Evolutionary conservation across 2,797 vertebrate species (phyloP).

Genomic region (Chloroceryle amazona): DNA sequence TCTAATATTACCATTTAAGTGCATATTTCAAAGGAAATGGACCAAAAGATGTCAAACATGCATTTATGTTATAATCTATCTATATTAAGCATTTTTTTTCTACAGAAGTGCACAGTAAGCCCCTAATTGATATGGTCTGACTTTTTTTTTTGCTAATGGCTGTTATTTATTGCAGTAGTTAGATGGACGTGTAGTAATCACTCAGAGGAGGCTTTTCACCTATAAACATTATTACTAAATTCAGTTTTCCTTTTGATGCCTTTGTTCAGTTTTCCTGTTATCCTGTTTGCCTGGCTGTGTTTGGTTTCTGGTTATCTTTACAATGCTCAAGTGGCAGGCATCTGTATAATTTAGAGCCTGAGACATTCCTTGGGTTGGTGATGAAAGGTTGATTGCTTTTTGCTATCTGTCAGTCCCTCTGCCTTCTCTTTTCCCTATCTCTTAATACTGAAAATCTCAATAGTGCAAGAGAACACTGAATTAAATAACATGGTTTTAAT

Average conservation of each 20-base stretch:
- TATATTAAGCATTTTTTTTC: not conserved
- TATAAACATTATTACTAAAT: not conserved
- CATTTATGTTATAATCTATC: constrained; percentile 4
- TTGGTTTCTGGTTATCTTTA: not conserved
- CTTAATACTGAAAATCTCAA: not conserved
- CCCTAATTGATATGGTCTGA: not conserved
- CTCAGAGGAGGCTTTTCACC: not conserved
- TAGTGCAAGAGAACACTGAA: not conserved
- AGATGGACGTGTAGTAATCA: not conserved
- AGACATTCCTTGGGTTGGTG: not conserved
- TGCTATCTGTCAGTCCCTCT: not conserved
- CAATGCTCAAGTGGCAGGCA: not conserved
- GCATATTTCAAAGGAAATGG: constrained; percentile 47
- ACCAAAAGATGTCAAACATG: constrained; percentile 49
- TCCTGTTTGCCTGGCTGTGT: not conserved
- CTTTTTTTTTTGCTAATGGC: not conserved
- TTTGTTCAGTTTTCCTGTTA: not conserved
- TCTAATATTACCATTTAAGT: constrained; percentile 59
- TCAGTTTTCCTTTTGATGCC: not conserved
- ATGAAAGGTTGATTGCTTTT: not conserved
- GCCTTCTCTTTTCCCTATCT: not conserved
- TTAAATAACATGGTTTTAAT: not conserved
- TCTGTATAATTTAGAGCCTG: not conserved
- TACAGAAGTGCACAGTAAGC: not conserved
- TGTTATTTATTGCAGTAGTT: not conserved